Percentiles rank a stretch among this genome's conserved stretches.
Conservation (phyloP, 2,113 vertebrate genomes). For the Leucoraja erinaceus region DNA sequence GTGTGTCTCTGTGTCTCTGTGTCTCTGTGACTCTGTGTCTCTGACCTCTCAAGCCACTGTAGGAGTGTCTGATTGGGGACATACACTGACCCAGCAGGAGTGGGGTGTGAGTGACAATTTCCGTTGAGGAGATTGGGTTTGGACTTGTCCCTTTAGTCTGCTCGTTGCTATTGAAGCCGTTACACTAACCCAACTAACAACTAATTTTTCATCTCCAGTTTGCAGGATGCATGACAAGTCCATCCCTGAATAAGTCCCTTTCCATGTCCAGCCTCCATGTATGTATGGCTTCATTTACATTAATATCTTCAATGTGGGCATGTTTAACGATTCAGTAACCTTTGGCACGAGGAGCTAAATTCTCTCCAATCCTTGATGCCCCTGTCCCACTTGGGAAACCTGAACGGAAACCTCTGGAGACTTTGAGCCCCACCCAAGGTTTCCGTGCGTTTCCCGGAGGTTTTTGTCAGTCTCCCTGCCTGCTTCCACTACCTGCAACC, state of each 20-base stretch:
- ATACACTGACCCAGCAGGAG: not conserved
- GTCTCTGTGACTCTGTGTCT: no score
- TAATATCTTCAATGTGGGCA: not conserved
- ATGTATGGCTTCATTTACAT: constrained; percentile 62
- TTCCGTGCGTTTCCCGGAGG: no score
- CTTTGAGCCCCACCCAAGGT: no score
- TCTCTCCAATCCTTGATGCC: no score
- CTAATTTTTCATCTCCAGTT: constrained; percentile 69
- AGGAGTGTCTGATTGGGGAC: not conserved
- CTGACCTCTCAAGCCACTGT: no score
- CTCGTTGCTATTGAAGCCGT: no score
- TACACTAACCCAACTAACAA: constrained; percentile 50
- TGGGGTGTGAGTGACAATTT: no score
- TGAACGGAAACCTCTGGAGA: no score
- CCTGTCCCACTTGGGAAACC: no score
- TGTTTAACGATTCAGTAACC: not conserved
- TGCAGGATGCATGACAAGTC: constrained; percentile 68
- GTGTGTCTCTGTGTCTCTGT: no score
- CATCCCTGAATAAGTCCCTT: constrained; percentile 78
- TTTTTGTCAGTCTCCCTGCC: no score
- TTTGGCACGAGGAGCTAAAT: not conserved
- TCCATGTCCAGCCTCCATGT: constrained; percentile 75
- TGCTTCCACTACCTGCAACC: no score
- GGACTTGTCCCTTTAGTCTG: not conserved
- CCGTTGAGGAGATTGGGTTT: not conserved